Base-by-base conservation (phyloP, 2,113 vertebrate genomes). In the Tretioscincus oriximinensis region DNA sequence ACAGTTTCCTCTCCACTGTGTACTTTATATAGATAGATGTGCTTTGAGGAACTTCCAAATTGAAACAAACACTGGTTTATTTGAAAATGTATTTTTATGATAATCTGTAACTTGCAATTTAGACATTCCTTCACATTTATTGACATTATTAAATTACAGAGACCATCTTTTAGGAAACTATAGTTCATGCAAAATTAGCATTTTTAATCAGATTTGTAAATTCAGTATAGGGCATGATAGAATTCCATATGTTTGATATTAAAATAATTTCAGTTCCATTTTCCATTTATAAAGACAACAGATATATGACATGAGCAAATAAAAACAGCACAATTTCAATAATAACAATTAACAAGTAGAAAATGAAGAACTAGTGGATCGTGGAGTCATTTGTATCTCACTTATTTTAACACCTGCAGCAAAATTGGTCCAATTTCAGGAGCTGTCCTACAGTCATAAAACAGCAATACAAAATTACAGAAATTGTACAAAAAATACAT, bases 71-170 rank as follows among this genome's bases (percentile, higher is more conserved):
- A 1, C 86, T 11, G 86, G 89, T 94, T 94, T 93, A 95, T 94
- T 94, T 93, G 93, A 92, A 95, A 94, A 93, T 79, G 92, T 94
- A 94, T 95, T 95, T 95, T 95, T 95, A 94, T 94, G 94, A 95
- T 94, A 95, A 95, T 91, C 83, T 91, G 72, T 94, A 95, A 95
- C 91, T 96, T 93, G 94, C 88, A 72, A 93, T 92, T 95, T 94
- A 89, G 90, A 92, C 92, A 26, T 67, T 89, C 81, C 85, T 91
- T 91, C 91, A 91, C 90, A 74, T 94, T 95, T 95, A 95, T 95
- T 93, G 91, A 91, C 12, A 80, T 69, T 91, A 92, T 93, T 90
- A 90, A 90, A 91, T 93, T 88, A 84, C 86, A 78, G 92, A 4
- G 3, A 86, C 85, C 66, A 9, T 95, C 94, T 94, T 93, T 94